A percentile compares a stretch with the other conserved stretches of the same genome.
Evolutionary conservation across 92 coral and sea anemone genomes (phyloP).

Genomic region (Phenganax marumi): DNA sequence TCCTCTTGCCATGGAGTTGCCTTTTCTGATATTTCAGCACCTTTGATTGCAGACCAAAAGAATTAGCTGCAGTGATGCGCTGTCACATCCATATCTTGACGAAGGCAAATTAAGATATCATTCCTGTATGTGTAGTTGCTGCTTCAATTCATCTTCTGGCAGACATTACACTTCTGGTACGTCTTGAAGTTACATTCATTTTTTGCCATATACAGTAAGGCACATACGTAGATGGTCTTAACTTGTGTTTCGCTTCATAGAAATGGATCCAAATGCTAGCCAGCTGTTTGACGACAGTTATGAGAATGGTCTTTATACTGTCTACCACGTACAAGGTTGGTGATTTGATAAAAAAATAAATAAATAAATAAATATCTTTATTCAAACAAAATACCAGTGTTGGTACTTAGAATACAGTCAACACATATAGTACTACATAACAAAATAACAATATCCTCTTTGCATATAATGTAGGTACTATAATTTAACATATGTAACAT

Average conservation of each 20-base stretch:
- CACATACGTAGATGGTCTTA: neutral
- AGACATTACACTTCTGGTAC: conserved; percentile 92
- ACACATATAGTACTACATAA: too few relatives aligned
- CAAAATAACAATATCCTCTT: too few relatives aligned
- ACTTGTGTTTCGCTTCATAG: conserved; percentile 49
- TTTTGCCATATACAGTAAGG: neutral
- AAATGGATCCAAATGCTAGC: conserved; percentile 82
- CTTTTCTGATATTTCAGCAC: neutral
- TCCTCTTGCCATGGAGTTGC: too few relatives aligned
- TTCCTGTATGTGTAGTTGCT: conserved; percentile 98
- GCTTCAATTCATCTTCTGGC: conserved; percentile 89
- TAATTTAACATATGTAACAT: too few relatives aligned
- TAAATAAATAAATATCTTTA: neutral
- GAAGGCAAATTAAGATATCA: conserved; percentile 95
- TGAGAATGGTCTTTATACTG: conserved; percentile 73
- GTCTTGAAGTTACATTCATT: neutral
- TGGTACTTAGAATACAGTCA: too few relatives aligned
- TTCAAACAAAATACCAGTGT: too few relatives aligned
- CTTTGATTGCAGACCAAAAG: conserved; percentile 71
- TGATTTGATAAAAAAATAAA: neutral
- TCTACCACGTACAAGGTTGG: conserved; percentile 81
- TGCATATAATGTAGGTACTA: too few relatives aligned
- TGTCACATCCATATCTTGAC: conserved; percentile 97
- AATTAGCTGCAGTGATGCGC: conserved; percentile 87
- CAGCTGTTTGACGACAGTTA: conserved; percentile 93